A percentile compares a stretch with the other conserved stretches of the same genome.
phyloP scores from a whole-genome alignment of 2,888 invertebrate species.

The Chironomus riparius region DNA sequence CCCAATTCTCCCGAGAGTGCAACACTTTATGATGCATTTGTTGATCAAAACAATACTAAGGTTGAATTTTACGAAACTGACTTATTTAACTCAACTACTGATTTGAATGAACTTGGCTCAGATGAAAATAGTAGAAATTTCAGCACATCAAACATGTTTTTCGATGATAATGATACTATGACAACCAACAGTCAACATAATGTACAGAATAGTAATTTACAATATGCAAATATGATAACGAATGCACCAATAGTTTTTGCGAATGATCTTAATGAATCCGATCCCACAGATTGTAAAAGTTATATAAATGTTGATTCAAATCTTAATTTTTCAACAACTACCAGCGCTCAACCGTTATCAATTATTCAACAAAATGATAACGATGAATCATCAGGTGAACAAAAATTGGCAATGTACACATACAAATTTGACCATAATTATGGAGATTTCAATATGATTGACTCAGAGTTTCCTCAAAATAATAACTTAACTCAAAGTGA shows the following conservation, averaged over 20 bases:
- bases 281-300: constrained; percentile 8
- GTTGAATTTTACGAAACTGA: constrained; percentile 27
- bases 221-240: constrained; percentile 2
- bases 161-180: not conserved
- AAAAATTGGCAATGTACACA: constrained; percentile 15
- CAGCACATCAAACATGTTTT: constrained; percentile 4
- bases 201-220: not conserved
- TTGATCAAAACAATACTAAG: constrained; percentile 41
- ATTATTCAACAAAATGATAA: constrained; percentile 8
- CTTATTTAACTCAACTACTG: constrained; percentile 18
- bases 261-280: not conserved
- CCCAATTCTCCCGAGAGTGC: constrained; percentile 85
- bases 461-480: not conserved
- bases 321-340: constrained; percentile 1
- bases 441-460: constrained; percentile 17
- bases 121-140: constrained; percentile 28
- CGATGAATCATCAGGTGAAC: not conserved
- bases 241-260: constrained; percentile 20
- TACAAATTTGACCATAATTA: constrained; percentile 22
- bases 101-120: constrained; percentile 11
- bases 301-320: constrained; percentile 20
- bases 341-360: not conserved
- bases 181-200: not conserved
- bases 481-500: constrained; percentile 6
- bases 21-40: constrained; percentile 59